Conservation (phyloP, 2,888 invertebrate species). For the Rosalia funebris region DNA sequence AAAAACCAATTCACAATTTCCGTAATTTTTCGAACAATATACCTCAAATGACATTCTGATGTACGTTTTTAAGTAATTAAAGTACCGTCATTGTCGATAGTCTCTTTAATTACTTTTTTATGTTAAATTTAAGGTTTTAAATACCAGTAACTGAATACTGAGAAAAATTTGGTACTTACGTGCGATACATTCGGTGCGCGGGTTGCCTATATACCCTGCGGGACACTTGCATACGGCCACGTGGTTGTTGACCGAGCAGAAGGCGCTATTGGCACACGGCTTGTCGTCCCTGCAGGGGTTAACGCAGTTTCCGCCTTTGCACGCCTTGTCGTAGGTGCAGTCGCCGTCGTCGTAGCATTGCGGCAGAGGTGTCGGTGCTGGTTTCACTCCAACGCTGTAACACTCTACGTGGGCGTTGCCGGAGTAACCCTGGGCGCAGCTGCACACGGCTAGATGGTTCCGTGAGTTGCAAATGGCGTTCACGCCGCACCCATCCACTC, state of each 20-base stretch:
- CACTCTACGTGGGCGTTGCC: conserved; percentile 86
- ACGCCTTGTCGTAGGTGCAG: conserved; percentile 78
- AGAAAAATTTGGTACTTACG: conserved; percentile 71
- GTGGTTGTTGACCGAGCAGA: conserved; percentile 83
- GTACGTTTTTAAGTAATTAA: too few species aligned
- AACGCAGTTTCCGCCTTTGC: conserved; percentile 79
- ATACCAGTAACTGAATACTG: background rate
- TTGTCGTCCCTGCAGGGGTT: conserved; percentile 78
- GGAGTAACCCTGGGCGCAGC: conserved; percentile 79
- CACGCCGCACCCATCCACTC: conserved; percentile 80
- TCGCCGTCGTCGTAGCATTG: conserved; percentile 85
- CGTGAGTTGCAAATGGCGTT: conserved; percentile 83
- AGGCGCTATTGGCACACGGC: conserved; percentile 82
- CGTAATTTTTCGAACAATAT: too few species aligned
- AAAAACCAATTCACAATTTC: too few species aligned
- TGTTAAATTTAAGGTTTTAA: background rate
- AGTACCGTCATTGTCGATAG: too few species aligned
- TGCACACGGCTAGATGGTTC: conserved; percentile 81
- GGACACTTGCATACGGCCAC: conserved; percentile 85
- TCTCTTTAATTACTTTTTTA: too few species aligned
- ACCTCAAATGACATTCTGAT: too few species aligned
- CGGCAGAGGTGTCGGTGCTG: conserved; percentile 63
- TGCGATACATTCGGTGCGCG: conserved; percentile 77
- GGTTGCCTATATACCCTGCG: conserved; percentile 78
- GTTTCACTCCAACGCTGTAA: conserved; percentile 59